These are phyloP conservation scores for Rhea americana DNA, from an alignment of 2,113 vertebrate species.

Conservation along the genomic window DNA sequence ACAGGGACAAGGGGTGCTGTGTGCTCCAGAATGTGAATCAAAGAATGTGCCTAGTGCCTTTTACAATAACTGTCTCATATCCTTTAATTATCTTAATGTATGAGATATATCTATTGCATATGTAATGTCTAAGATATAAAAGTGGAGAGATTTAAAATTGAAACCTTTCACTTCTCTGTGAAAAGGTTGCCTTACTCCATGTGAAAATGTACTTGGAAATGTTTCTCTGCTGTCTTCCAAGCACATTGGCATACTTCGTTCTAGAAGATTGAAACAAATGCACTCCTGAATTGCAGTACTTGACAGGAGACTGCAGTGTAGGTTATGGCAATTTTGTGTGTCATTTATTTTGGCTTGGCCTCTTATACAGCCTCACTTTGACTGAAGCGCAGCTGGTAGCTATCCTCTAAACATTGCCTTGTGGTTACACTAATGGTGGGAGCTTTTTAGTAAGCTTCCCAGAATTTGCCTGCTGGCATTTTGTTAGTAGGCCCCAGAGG, in stretches of 20 bases:
- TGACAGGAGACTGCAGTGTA: accelerated
- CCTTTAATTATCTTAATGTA: background rate
- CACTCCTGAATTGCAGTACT: background rate
- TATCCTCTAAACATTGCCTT: background rate
- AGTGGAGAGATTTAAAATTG: background rate
- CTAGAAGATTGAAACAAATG: background rate
- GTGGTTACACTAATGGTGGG: accelerated
- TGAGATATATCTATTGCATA: background rate
- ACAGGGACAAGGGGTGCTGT: background rate
- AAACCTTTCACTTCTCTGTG: background rate
- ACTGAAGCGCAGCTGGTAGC: accelerated
- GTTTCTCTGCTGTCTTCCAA: background rate
- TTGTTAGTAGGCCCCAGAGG: background rate
- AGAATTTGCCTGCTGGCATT: background rate
- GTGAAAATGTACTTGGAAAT: background rate
- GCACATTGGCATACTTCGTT: background rate
- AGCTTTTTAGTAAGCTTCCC: background rate
- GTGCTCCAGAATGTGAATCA: background rate
- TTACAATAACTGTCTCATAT: background rate
- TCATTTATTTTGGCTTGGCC: background rate
- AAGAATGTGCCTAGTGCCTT: background rate
- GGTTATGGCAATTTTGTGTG: background rate
- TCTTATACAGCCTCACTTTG: background rate
- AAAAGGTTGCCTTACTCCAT: background rate
- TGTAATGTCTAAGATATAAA: background rate